Base-by-base conservation (phyloP, 1,140 invertebrate genomes). In the Acarapis woodi region DNA sequence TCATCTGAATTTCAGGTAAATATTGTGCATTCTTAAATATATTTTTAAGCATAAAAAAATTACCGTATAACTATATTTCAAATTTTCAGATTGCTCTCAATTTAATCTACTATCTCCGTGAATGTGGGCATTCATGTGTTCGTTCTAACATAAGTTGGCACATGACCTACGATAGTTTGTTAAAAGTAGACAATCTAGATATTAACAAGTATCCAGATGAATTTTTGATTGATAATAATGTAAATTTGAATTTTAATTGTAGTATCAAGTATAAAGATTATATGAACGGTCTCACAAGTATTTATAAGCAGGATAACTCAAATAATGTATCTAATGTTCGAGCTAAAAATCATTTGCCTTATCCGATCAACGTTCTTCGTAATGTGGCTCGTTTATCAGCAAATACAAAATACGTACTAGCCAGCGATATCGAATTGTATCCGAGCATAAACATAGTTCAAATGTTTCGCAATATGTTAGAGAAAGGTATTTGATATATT, bases 1-100 rank as follows among this genome's bases (percentile, higher is more conserved):
- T 71, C 72, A 18, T 59, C 60, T 38, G 71, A 75, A 48, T 59
- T 68, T 33, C n/a, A n/a, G n/a, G n/a, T n/a, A n/a, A n/a, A n/a
- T n/a, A n/a, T n/a, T n/a, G n/a, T n/a, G n/a, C n/a, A n/a, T n/a
- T n/a, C n/a, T n/a, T n/a, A n/a, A n/a, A n/a, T n/a, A n/a, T n/a
- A n/a, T n/a, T n/a, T n/a, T n/a, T n/a, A n/a, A n/a, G n/a, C n/a
- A n/a, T n/a, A n/a, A n/a, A n/a, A n/a, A n/a, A n/a, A n/a, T n/a
- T n/a, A n/a, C n/a, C n/a, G n/a, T n/a, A n/a, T n/a, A n/a, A n/a
- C n/a, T n/a, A n/a, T n/a, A n/a, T n/a, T n/a, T n/a, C n/a, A n/a
- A n/a, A n/a, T n/a, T n/a, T n/a, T n/a, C 59, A 61, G 25, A 47
- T 66, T 19, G 60, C 66, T 4, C 56, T 71, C 42, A 57, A 62